Evolutionary conservation across 1,140 invertebrate species (phyloP), one percentile per base, ranked within the genome.

Genomic region (Elysia chlorotica): DNA sequence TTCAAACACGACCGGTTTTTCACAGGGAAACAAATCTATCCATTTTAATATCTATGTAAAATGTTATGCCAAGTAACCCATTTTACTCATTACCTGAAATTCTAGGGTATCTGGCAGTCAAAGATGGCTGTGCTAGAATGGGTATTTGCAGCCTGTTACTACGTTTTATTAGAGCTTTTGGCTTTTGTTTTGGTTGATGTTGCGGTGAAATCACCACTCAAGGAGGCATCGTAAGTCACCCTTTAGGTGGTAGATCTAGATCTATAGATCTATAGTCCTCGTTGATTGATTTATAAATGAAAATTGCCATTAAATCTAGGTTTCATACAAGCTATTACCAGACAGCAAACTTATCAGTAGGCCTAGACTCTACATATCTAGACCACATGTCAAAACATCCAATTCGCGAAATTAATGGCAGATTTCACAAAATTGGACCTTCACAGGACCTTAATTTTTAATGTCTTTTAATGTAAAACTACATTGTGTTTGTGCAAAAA

Each of bases 121-220:
- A 73, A 57, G 4, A 71, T 73, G 73, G 54, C 2, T 10, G n/a
- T 56, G 19, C 25, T 33, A 25, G 59, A 21, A 25, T 81, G 65
- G 65, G 77, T 81, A 75, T 81, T 75, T 76, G 17, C 33, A 73
- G 14, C 77, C 67, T 38, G 73, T 78, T 74, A 78, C 73, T 37
- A 41, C 79, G 33, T 35, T 84, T 5, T 83, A 84, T 59, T 82
- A 79, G 53, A 72, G 81, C 31, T 79, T 84, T 38, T 84, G 41
- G 48, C 66, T 2, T 68, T 83, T 62, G 67, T 83, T 56, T 69
- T 85, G n/a, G 77, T 85, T 56, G 84, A 86, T 71, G 41, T 76
- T 5, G 66, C 81, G 31, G 81, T 77, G 5, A 85, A 83, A 70
- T 71, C 79, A 38, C 75, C 75, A 17, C 71, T 86, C 25, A 76